Percentiles rank a stretch among this genome's conserved stretches.
phyloP scores from a whole-genome alignment of 1,140 invertebrate genomes.

The Radopholus similis region DNA sequence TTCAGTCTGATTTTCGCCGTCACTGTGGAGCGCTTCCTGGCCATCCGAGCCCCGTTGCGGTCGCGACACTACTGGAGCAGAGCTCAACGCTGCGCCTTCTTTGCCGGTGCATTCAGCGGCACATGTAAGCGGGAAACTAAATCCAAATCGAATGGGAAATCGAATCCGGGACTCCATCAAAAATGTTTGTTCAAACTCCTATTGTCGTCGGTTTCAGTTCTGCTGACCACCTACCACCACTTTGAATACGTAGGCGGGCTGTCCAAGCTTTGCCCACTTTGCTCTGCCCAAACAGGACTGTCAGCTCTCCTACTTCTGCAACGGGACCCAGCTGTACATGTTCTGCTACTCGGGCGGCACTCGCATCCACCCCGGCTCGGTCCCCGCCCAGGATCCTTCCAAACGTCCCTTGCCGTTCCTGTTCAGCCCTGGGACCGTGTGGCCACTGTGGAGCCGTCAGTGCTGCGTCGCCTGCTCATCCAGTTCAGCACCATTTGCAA shows the following conservation, averaged over 20 bases:
- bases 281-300: conserved; percentile 41
- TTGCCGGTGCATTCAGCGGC: conserved; percentile 40
- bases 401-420: neutral
- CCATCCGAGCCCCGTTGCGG: conserved; percentile 50
- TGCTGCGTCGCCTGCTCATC: conserved; percentile 36
- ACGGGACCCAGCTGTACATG: conserved; percentile 51
- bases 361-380: conserved; percentile 29
- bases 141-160: no score
- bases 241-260: conserved; percentile 46
- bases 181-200: no score
- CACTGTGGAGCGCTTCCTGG: conserved; percentile 54
- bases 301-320: conserved; percentile 52
- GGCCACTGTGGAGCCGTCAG: conserved; percentile 27
- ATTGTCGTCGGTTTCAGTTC: conserved; percentile 46
- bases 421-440: conserved; percentile 9
- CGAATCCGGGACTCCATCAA: no score
- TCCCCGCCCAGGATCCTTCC: conserved; percentile 14
- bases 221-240: conserved; percentile 56
- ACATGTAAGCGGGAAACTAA: no score
- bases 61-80: conserved; percentile 56
- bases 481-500: conserved; percentile 55
- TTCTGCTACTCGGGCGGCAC: conserved; percentile 55
- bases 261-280: neutral
- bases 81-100: conserved; percentile 29
- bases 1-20: conserved; percentile 58